Base-by-base conservation (phyloP, 2,888 invertebrate species). In the Bellardia bayeri region DNA sequence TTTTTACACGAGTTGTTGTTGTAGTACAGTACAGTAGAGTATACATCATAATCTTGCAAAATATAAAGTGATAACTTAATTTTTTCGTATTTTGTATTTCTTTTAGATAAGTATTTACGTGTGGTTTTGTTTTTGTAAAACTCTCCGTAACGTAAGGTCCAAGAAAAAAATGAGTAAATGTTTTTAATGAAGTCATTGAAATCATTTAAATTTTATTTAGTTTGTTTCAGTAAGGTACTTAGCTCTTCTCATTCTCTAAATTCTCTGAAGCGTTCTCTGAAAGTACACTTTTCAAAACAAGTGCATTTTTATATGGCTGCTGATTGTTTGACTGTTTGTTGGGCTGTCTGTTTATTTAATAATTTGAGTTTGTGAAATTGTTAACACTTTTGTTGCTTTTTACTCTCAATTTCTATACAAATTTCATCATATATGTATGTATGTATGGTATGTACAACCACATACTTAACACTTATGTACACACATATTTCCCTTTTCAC, bases 1-100 rank as follows among this genome's bases (percentile, higher is more conserved):
- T 45, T 76, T 64, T 76, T 16, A 51, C 51, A 49, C 14, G 14
- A 23, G 5, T 69, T 69, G 33, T 56, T 64, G 7, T 66, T 64
- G 8, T 8, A 30, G 58, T 68, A 45, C 16, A 45, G 64, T 64
- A 23, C 14, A 66, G 16, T 16, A 64, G 2, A 40, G 11, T 42
- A 45, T 49, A 74, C 51, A 76, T 82, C 79, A 82, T 56, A 83
- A 78, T 88, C 76, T 88, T 83, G 83, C 85, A 86, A 88, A 88
- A 83, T 86, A 79, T 40, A 84, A 81, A 80, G 64, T 78, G 85
- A 85, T 85, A 85, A 85, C 8, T n/a, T 69, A 2, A 14, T 68
- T 16, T 13, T 49, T 30, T 30, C 23, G 49, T 75, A 45, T 82
- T 74, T 51, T 66, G 40, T 37, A 37, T 51, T 49, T 58, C 23